A percentile compares a stretch with the other conserved stretches of the same genome.
These are phyloP conservation scores for Phrynosoma platyrhinos DNA, from an alignment of 2,113 vertebrate species.

Conservation along the genomic window DNA sequence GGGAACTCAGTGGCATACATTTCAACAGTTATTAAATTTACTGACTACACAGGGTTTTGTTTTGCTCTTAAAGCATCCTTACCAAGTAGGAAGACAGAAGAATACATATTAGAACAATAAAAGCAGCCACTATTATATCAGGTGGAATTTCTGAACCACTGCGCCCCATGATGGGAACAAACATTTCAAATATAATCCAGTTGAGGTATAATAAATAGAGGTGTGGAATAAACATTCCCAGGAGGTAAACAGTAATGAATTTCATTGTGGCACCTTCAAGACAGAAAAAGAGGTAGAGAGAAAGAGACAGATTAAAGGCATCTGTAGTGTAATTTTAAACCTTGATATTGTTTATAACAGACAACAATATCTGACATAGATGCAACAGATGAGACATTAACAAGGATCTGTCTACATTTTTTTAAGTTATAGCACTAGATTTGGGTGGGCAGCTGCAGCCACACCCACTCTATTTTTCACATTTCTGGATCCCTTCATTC, in stretches of 20 bases:
- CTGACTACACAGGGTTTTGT: background rate
- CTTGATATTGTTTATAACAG: background rate
- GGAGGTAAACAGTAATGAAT: constrained; percentile 86
- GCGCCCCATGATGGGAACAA: constrained; percentile 94
- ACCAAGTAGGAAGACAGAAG: constrained; percentile 95
- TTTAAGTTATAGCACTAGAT: background rate
- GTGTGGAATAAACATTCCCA: constrained; percentile 91
- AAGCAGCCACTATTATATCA: constrained; percentile 87
- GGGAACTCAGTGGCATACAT: background rate
- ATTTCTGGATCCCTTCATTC: no score
- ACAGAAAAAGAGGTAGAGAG: constrained; percentile 13
- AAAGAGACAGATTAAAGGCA: background rate
- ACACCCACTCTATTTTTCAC: no score
- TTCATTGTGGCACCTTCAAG: constrained; percentile 85
- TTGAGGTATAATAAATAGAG: constrained; percentile 92
- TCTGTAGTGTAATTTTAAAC: background rate
- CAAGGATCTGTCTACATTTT: background rate
- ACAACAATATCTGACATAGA: background rate
- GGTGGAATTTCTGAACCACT: constrained; percentile 94
- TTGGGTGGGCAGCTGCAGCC: no score
- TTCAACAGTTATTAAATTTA: background rate
- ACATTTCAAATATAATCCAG: constrained; percentile 97
- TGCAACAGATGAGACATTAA: background rate
- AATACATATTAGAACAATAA: constrained; percentile 84
- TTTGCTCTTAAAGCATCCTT: constrained; percentile 68